Conservation (phyloP, 2,113 vertebrate species). For the Riparia riparia region DNA sequence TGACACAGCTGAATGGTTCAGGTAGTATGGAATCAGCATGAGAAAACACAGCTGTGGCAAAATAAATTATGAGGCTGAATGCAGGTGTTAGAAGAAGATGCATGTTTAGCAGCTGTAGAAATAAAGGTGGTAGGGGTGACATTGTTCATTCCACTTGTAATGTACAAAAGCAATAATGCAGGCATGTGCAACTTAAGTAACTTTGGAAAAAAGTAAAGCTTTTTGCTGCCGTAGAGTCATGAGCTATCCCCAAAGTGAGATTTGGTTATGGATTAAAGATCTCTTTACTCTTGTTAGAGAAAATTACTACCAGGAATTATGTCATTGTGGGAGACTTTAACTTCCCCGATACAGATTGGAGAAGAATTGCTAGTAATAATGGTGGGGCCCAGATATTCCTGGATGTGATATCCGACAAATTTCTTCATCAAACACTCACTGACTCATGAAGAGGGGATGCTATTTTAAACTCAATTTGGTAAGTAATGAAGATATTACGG, state of each 20-base stretch:
- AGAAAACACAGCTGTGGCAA: neutral
- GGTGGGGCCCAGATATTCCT: conserved; percentile 72
- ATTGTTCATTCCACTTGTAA: neutral
- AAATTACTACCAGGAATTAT: conserved; percentile 71
- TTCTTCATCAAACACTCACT: conserved; percentile 71
- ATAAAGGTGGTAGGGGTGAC: neutral
- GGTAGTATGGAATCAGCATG: neutral
- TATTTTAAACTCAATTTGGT: conserved; percentile 69
- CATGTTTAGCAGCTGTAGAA: neutral
- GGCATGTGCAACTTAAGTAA: neutral
- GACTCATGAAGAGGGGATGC: conserved; percentile 72
- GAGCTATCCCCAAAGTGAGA: conserved; percentile 58
- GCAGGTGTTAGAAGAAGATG: neutral
- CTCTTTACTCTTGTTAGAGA: conserved; percentile 72
- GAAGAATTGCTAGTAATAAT: conserved; percentile 75
- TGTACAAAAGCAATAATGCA: neutral
- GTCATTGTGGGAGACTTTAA: conserved; percentile 74
- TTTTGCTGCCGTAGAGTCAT: conserved; percentile 31
- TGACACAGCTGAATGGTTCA: neutral
- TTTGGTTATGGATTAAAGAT: conserved; percentile 72
- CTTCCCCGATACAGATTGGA: conserved; percentile 74
- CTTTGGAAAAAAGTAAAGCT: neutral
- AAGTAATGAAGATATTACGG: conserved; percentile 65
- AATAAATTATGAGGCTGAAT: neutral
- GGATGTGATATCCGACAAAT: conserved; percentile 72